phyloP scores from a whole-genome alignment of 23 tunicate species.

The Botrylloides violaceus region DNA sequence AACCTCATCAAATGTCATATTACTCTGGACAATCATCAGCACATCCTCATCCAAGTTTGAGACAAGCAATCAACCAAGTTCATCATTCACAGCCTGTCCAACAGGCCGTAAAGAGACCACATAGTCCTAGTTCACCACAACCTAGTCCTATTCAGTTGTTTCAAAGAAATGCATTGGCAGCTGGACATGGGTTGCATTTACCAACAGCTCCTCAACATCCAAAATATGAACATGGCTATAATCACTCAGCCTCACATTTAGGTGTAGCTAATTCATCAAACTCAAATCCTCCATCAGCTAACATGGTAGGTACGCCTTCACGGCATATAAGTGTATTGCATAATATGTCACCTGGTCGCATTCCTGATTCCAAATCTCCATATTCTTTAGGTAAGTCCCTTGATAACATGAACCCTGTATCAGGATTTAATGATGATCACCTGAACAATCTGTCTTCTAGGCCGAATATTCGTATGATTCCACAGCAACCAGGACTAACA shows the following conservation, averaged over 20 bases:
- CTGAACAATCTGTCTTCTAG: background rate
- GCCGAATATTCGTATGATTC: conserved; percentile 9
- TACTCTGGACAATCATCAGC: background rate
- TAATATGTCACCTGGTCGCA: conserved; percentile 1
- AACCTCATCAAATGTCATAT: conserved; percentile 14
- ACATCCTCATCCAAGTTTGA: conserved; percentile 8
- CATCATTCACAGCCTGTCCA: conserved; percentile 15
- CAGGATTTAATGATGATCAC: conserved; percentile 11
- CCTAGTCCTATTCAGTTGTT: conserved; percentile 37
- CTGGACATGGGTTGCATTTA: conserved; percentile 8
- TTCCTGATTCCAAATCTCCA: conserved; percentile 2
- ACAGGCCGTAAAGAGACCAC: conserved; percentile 67
- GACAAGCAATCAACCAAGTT: conserved; percentile 4
- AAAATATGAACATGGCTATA: conserved; percentile 5
- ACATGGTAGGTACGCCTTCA: background rate
- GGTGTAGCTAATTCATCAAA: background rate
- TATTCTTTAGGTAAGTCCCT: conserved; percentile 12
- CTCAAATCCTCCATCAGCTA: background rate
- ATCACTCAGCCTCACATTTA: background rate
- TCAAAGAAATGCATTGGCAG: conserved; percentile 12
- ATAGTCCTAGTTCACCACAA: conserved; percentile 63
- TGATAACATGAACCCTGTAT: background rate
- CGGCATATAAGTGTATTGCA: conserved; percentile 17
- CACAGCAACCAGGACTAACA: conserved; percentile 5
- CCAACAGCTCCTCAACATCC: conserved; percentile 3